Conservation (phyloP, 2,113 vertebrate genomes). For the Ahaetulla prasina region DNA sequence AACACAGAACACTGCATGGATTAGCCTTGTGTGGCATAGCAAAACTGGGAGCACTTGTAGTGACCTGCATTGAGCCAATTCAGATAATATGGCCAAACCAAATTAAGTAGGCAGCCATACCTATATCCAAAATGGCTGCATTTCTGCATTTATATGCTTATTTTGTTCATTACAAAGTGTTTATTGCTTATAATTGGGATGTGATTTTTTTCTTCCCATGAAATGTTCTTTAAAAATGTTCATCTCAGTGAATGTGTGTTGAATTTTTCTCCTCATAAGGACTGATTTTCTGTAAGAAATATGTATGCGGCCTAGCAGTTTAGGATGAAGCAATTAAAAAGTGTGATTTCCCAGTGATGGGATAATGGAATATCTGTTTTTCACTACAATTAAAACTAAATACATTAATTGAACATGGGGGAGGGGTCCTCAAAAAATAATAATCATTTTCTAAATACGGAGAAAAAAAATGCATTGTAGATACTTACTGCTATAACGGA, state of each 20-base stretch:
- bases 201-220: neutral
- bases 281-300: conserved; percentile 32
- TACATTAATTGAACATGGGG: conserved; percentile 37
- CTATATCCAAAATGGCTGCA: neutral
- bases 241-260: conserved; percentile 23
- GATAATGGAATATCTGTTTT: neutral
- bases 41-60: neutral
- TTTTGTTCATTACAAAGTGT: conserved; percentile 8
- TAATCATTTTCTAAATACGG: conserved; percentile 34
- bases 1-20: neutral
- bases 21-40: neutral
- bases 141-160: neutral
- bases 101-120: neutral
- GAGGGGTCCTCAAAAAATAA: conserved; percentile 28
- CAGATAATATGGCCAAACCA: neutral
- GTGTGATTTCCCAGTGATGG: conserved; percentile 28
- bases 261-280: conserved; percentile 25
- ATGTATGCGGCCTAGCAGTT: conserved; percentile 2
- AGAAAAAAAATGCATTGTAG: conserved; percentile 63
- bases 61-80: neutral
- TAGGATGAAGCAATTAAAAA: conserved; percentile 43
- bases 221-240: conserved; percentile 33
- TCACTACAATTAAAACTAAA: conserved; percentile 42
- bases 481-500: conserved; percentile 94
- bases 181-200: neutral